Conservation (phyloP, 2,888 invertebrate genomes). For the Desoria tigrina region DNA sequence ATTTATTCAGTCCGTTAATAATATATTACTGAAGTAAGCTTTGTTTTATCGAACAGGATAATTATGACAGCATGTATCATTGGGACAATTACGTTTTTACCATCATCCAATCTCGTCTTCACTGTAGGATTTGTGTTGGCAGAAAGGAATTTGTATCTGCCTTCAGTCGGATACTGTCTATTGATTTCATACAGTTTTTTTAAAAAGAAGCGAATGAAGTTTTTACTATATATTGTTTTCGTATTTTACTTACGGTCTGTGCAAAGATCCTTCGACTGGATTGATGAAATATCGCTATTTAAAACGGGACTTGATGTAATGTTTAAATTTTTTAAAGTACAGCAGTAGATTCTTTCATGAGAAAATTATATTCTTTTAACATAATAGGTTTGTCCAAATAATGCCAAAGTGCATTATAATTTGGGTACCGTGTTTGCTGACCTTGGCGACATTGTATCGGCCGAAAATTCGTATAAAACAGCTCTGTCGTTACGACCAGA, state of each 20-base stretch:
- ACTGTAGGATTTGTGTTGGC: conserved; percentile 52
- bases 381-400: conserved; percentile 79
- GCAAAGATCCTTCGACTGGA: conserved; percentile 76
- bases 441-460: conserved; percentile 66
- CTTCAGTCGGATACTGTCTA: conserved; percentile 48
- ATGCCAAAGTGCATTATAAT: conserved; percentile 91
- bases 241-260: conserved; percentile 58
- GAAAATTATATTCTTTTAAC: background rate
- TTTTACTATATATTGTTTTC: conserved; percentile 51
- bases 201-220: conserved; percentile 26
- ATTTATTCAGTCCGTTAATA: too few relatives aligned
- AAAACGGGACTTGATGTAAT: conserved; percentile 62
- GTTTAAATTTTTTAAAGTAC: background rate
- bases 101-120: conserved; percentile 51
- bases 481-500: conserved; percentile 76
- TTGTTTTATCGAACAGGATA: conserved; percentile 31
- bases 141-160: conserved; percentile 51
- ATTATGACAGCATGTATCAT: conserved; percentile 42
- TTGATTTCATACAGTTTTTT: conserved; percentile 39
- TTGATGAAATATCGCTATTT: conserved; percentile 75
- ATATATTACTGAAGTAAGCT: conserved; percentile 5
- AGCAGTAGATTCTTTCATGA: background rate
- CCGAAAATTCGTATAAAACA: conserved; percentile 74
- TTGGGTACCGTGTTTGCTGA: conserved; percentile 86
- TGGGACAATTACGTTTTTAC: conserved; percentile 44